These are phyloP conservation scores for Nomada fabriciana DNA, from an alignment of 2,888 invertebrate genomes.

Conservation along the genomic window DNA sequence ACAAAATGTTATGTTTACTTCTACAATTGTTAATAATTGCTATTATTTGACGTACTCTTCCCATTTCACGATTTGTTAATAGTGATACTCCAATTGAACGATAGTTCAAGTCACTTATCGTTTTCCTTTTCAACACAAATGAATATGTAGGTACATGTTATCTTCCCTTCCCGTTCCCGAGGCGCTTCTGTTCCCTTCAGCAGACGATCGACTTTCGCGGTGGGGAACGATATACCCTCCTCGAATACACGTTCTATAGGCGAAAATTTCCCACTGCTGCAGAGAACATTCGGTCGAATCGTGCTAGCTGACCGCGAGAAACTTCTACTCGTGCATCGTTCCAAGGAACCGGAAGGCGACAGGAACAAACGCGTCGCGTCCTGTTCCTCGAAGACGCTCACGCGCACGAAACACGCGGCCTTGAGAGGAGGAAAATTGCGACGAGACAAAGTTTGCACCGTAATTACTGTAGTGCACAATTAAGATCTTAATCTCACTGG, in stretches of 20 bases:
- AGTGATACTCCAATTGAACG: too few relatives aligned
- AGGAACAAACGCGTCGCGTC: constrained; percentile 43
- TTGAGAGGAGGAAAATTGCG: constrained; percentile 49
- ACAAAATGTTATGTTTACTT: too few relatives aligned
- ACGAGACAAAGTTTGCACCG: constrained; percentile 58
- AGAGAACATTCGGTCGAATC: constrained; percentile 56
- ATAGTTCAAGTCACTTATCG: too few relatives aligned
- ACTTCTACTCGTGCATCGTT: constrained; percentile 40
- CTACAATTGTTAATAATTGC: too few relatives aligned
- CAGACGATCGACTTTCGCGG: constrained; percentile 44
- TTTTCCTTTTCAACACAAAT: too few relatives aligned
- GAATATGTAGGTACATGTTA: too few relatives aligned
- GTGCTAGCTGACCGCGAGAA: constrained; percentile 55
- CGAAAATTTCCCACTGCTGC: constrained; percentile 31
- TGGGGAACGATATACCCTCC: constrained; percentile 5
- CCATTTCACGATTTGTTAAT: too few relatives aligned
- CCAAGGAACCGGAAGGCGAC: constrained; percentile 16
- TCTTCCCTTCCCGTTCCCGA: constrained; percentile 6
- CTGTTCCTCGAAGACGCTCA: constrained; percentile 34
- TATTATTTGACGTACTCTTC: too few relatives aligned
- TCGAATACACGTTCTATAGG: constrained; percentile 38
- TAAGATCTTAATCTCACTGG: constrained; percentile 76
- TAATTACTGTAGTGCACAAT: constrained; percentile 72
- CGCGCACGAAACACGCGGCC: constrained; percentile 16
- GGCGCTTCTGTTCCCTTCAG: constrained; percentile 31